A percentile compares a stretch with the other conserved stretches of the same genome.
Conservation (phyloP, 2,888 invertebrate species). For the Aethes cnicana region DNA sequence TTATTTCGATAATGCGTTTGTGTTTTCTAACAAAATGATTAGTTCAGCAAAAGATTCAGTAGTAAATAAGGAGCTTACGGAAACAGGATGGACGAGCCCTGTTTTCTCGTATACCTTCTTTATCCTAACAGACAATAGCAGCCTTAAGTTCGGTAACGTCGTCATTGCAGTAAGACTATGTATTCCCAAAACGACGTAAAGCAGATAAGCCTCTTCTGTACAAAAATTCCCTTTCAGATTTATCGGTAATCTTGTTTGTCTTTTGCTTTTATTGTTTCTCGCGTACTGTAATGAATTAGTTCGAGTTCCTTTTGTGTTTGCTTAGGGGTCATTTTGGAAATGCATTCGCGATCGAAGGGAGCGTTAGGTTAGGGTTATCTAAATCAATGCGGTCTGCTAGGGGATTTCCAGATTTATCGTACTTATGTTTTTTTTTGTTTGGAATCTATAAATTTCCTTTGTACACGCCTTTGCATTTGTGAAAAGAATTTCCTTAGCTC, state of each 20-base stretch:
- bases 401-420: slow-evolving; percentile 68
- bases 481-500: slow-evolving; percentile 50
- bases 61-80: slow-evolving; percentile 68
- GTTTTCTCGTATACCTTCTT: slow-evolving; percentile 62
- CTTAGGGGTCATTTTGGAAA: slow-evolving; percentile 62
- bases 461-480: slow-evolving; percentile 38
- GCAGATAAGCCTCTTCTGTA: slow-evolving; percentile 64
- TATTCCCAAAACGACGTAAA: slow-evolving; percentile 71
- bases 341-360: slow-evolving; percentile 62
- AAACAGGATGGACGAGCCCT: slow-evolving; percentile 45
- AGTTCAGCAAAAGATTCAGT: slow-evolving; percentile 53
- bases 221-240: slow-evolving; percentile 73
- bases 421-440: slow-evolving; percentile 51
- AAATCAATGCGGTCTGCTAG: slow-evolving; percentile 64
- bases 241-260: slow-evolving; percentile 70
- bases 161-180: slow-evolving; percentile 67
- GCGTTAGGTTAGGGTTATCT: slow-evolving; percentile 55
- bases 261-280: slow-evolving; percentile 71
- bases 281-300: slow-evolving; percentile 69
- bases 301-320: slow-evolving; percentile 61
- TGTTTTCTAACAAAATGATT: slow-evolving; percentile 48
- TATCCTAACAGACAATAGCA: slow-evolving; percentile 70
- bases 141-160: slow-evolving; percentile 63
- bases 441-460: slow-evolving; percentile 45
- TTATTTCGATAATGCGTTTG: slow-evolving; percentile 26